Evolutionary conservation across 1,140 invertebrate genomes (phyloP).

Genomic region (Phymastichus coffea): DNA sequence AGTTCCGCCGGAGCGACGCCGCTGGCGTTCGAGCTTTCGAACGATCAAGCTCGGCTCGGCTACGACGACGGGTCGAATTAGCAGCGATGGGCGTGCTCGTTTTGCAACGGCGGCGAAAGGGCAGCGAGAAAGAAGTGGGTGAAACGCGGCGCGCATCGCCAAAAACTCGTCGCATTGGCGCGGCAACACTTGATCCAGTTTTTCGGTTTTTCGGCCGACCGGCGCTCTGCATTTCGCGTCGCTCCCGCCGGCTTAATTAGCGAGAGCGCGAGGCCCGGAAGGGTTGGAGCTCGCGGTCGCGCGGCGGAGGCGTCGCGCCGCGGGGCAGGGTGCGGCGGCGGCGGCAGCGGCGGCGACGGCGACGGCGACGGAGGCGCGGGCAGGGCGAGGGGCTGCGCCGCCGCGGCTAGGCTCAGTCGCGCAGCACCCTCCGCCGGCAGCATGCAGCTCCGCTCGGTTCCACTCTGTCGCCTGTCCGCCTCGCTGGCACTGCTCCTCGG

Average conservation of each 20-base stretch:
- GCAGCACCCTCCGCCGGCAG: no score
- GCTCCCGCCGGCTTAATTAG: background rate
- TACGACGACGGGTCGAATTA: no score
- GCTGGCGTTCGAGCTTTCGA: no score
- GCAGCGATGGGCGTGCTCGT: no score
- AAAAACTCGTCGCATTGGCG: background rate
- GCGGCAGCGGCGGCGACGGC: background rate
- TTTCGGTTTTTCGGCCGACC: background rate
- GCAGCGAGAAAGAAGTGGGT: background rate
- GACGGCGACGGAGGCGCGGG: no score
- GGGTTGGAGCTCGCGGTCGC: background rate
- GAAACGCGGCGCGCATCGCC: background rate
- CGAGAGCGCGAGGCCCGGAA: background rate
- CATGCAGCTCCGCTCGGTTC: background rate
- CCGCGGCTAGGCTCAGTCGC: background rate
- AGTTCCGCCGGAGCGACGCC: no score
- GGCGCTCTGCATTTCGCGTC: background rate
- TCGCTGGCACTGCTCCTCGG: background rate
- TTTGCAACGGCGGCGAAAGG: no score
- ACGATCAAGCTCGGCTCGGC: no score
- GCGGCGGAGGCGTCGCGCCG: background rate
- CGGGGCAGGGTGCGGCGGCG: background rate
- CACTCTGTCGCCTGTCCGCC: background rate
- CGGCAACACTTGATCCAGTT: background rate
- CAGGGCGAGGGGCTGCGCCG: background rate